Base-by-base conservation (phyloP, 2,888 invertebrate species). In the Lypha dubia region DNA sequence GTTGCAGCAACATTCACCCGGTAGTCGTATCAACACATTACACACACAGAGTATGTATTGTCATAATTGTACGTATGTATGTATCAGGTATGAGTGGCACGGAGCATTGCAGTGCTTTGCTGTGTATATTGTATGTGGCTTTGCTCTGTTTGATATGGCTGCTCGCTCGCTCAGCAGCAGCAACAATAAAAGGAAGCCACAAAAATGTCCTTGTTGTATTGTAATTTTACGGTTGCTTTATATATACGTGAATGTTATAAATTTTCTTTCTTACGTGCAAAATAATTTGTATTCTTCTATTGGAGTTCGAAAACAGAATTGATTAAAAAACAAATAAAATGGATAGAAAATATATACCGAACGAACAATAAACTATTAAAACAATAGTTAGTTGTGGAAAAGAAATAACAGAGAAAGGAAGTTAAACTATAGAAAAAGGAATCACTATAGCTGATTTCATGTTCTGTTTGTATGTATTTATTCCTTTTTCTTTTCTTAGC, bases 221-320 rank as follows among this genome's bases (percentile, higher is more conserved):
- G 87, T 88, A 89, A 90, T 90, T 90, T 89, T 89, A 89, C 88
- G 89, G 87, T 87, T 87, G 88, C 87, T 88, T 88, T 88, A 88
- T 87, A 86, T 88, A 77, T 81, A 86, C 89, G 88, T 88, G 88
- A 89, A 89, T 77, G 87, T 88, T 88, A 88, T 88, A 88, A 88
- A 89, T 89, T 89, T 87, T 84, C 86, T 83, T 87, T 85, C 79
- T 85, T 84, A 84, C 82, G 82, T 79, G 71, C 79, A 71, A 75
- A 83, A 85, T 83, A 80, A 83, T 83, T 80, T 85, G 75, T 82
- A 79, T 82, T 67, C 53, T 67, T 65, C 65, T 60, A 41, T 62
- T 9, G 49, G 65, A 76, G 58, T 74, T 73, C 67, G 70, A 49
- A 79, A 62, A 44, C 60, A 71, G 68, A 83, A 80, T 82, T 82